Percentiles rank a stretch among this genome's conserved stretches.
Evolutionary conservation across 2,113 vertebrate species (phyloP).

Genomic region (Trichechus manatus): DNA sequence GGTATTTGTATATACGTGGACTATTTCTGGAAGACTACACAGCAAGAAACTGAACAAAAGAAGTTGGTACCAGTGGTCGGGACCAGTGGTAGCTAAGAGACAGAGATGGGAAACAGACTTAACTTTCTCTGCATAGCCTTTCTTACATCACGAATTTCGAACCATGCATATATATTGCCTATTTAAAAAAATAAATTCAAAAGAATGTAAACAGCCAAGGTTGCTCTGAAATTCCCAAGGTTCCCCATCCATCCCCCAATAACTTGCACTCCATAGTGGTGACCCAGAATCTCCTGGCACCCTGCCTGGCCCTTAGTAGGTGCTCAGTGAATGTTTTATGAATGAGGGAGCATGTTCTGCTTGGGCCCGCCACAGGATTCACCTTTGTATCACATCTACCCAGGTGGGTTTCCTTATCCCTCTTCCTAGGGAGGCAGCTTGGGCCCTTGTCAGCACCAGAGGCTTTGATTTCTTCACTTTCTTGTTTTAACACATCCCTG

Average conservation of each 20-base stretch:
- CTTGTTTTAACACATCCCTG: constrained; percentile 2
- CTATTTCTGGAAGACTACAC: not conserved
- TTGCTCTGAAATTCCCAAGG: not conserved
- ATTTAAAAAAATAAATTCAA: not conserved
- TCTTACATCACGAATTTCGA: not conserved
- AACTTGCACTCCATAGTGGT: fast-evolving
- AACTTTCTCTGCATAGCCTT: not conserved
- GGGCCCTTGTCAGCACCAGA: not conserved
- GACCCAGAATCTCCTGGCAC: not conserved
- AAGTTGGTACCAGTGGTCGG: not conserved
- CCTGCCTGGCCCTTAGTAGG: not conserved
- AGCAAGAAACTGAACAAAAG: not conserved
- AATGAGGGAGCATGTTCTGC: not conserved
- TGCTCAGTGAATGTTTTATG: not conserved
- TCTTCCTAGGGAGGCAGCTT: not conserved
- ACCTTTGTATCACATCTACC: not conserved
- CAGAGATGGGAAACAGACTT: not conserved
- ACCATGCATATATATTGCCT: not conserved
- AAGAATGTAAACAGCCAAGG: not conserved
- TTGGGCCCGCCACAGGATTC: not conserved
- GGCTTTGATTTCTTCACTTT: not conserved
- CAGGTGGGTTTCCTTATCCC: not conserved
- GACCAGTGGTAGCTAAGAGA: not conserved
- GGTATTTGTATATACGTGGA: not conserved
- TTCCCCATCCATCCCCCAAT: not conserved